Conservation (phyloP, 2,113 vertebrate species). For the Euleptes europaea region DNA sequence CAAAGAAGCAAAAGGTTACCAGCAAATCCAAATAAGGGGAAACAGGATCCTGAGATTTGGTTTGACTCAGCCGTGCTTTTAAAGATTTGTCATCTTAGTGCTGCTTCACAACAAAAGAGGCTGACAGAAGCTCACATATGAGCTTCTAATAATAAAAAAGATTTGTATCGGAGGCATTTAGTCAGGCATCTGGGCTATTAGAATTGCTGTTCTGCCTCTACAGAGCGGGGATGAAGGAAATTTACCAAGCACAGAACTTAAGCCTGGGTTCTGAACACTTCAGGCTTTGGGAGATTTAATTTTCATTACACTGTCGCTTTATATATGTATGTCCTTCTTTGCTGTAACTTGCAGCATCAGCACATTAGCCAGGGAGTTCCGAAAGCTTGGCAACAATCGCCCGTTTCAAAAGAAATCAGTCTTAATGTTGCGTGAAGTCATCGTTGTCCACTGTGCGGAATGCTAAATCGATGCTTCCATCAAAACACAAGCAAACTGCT, state of each 20-base stretch:
- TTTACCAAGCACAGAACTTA: conserved; percentile 3
- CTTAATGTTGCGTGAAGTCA: conserved; percentile 10
- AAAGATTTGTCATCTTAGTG: not conserved
- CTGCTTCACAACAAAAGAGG: not conserved
- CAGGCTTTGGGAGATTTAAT: conserved; percentile 3
- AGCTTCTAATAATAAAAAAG: not conserved
- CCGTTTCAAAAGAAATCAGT: conserved; percentile 34
- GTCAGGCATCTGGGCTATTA: not conserved
- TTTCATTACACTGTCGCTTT: not conserved
- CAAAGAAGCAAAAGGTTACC: not conserved
- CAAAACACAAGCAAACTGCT: not conserved
- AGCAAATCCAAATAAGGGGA: not conserved
- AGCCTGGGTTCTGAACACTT: conserved; percentile 9
- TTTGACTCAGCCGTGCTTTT: not conserved
- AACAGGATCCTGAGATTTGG: not conserved
- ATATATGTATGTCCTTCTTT: conserved; percentile 7
- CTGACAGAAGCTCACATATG: not conserved
- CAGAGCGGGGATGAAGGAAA: not conserved
- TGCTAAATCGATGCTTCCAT: not conserved
- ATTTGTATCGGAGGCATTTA: not conserved
- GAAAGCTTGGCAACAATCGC: conserved; percentile 12
- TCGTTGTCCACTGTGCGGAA: not conserved
- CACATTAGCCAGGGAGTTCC: conserved; percentile 7
- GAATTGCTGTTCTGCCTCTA: not conserved
- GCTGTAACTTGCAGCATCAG: conserved; percentile 13